phyloP scores from a whole-genome alignment of 2,888 invertebrate species.

The Acrobasis suavella region DNA sequence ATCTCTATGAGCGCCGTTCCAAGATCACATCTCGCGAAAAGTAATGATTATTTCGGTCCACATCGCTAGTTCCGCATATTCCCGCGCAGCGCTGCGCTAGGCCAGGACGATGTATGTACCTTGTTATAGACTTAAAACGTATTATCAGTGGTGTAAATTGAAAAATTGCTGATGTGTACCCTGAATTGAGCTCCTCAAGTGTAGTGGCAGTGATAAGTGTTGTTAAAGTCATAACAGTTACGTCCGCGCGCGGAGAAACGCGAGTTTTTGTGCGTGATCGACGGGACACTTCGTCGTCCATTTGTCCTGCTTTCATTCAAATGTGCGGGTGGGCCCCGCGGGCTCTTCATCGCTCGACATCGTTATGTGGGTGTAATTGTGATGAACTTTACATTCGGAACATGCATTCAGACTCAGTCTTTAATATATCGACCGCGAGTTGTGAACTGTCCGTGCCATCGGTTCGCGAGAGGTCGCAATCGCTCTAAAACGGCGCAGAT shows the following conservation, averaged over 20 bases:
- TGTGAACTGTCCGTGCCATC: slow-evolving; percentile 50
- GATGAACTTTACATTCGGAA: slow-evolving; percentile 26
- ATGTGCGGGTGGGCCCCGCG: slow-evolving; percentile 45
- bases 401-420: slow-evolving; percentile 28
- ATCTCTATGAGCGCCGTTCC: slow-evolving; percentile 63
- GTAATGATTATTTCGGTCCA: slow-evolving; percentile 83
- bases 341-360: slow-evolving; percentile 22
- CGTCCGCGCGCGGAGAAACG: slow-evolving; percentile 20
- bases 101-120: slow-evolving; percentile 64
- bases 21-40: slow-evolving; percentile 82
- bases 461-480: slow-evolving; percentile 42
- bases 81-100: slow-evolving; percentile 71
- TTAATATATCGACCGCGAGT: slow-evolving; percentile 53
- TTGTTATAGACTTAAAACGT: slow-evolving; percentile 68
- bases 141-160: slow-evolving; percentile 65
- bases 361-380: slow-evolving; percentile 25
- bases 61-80: slow-evolving; percentile 70
- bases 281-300: slow-evolving; percentile 44
- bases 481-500: slow-evolving; percentile 16
- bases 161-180: slow-evolving; percentile 52
- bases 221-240: slow-evolving; percentile 24
- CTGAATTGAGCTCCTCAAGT: slow-evolving; percentile 36
- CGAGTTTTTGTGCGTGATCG: slow-evolving; percentile 30
- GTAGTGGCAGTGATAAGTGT: slow-evolving; percentile 29
- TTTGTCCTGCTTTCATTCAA: slow-evolving; percentile 50